phyloP scores from a whole-genome alignment of 2,888 invertebrate species.

The Drosophila picticornis region DNA sequence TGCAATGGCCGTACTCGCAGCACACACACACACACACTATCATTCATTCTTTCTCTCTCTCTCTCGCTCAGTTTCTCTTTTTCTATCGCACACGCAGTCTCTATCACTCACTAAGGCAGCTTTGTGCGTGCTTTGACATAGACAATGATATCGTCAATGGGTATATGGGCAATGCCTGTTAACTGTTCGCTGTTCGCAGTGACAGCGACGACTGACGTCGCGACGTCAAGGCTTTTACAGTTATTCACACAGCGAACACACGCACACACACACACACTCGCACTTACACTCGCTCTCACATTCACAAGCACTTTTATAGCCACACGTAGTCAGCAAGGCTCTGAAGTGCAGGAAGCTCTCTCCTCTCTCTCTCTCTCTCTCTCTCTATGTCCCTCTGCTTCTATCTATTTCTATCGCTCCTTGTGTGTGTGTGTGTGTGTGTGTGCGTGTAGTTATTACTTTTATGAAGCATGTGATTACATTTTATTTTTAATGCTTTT shows the following conservation, averaged over 20 bases:
- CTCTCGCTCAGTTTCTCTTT: not conserved
- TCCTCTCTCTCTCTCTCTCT: constrained; percentile 1
- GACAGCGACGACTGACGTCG: constrained; percentile 47
- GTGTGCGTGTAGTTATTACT: constrained; percentile 77
- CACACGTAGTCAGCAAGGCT: constrained; percentile 72
- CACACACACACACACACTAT: constrained; percentile 3
- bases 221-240: constrained; percentile 56
- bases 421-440: constrained; percentile 19
- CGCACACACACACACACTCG: constrained; percentile 24
- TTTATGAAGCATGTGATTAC: constrained; percentile 82
- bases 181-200: constrained; percentile 43
- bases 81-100: constrained; percentile 4
- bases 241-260: constrained; percentile 34
- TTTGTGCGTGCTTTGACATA: constrained; percentile 59
- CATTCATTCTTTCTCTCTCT: not conserved
- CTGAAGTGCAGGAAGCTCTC: constrained; percentile 70
- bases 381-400: not conserved
- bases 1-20: constrained; percentile 22
- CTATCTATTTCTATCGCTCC: constrained; percentile 1
- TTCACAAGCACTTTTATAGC: constrained; percentile 64
- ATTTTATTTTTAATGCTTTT: constrained; percentile 81
- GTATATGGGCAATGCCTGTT: constrained; percentile 34
- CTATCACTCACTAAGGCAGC: constrained; percentile 10
- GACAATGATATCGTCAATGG: constrained; percentile 50
- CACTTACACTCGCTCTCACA: constrained; percentile 15